These are phyloP conservation scores for Pocota personata DNA, from an alignment of 2,888 invertebrate species.

Conservation along the genomic window DNA sequence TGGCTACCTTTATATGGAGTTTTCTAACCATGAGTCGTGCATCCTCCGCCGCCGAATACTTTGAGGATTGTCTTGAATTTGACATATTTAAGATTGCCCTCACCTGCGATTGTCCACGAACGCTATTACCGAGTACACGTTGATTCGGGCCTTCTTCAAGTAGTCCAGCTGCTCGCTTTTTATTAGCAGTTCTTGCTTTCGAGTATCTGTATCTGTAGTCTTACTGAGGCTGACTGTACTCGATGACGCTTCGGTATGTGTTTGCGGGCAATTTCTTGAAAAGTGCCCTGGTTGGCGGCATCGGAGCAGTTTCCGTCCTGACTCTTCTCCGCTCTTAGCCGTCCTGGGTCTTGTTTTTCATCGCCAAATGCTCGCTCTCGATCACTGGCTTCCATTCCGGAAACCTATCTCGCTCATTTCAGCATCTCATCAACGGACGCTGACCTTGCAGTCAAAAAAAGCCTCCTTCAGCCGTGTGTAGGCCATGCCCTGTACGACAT, in stretches of 20 bases:
- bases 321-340: no score
- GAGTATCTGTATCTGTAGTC: neutral
- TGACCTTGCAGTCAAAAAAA: neutral
- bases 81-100: no score
- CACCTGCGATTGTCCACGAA: no score
- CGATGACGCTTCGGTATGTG: neutral
- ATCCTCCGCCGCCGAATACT: no score
- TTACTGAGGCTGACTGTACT: neutral
- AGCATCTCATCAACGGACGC: neutral
- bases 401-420: neutral
- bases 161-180: neutral
- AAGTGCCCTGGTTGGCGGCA: no score
- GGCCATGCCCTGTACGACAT: no score
- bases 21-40: no score
- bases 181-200: neutral
- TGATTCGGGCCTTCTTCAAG: neutral
- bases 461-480: neutral
- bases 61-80: no score
- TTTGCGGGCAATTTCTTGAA: neutral
- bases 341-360: neutral
- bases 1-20: no score
- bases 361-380: neutral
- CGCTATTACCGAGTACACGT: neutral
- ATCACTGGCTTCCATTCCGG: neutral
- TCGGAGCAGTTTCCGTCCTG: no score